Percentiles rank a stretch among this genome's conserved stretches.
Evolutionary conservation across 2,113 vertebrate genomes (phyloP).

Genomic region (Xerus inauris): DNA sequence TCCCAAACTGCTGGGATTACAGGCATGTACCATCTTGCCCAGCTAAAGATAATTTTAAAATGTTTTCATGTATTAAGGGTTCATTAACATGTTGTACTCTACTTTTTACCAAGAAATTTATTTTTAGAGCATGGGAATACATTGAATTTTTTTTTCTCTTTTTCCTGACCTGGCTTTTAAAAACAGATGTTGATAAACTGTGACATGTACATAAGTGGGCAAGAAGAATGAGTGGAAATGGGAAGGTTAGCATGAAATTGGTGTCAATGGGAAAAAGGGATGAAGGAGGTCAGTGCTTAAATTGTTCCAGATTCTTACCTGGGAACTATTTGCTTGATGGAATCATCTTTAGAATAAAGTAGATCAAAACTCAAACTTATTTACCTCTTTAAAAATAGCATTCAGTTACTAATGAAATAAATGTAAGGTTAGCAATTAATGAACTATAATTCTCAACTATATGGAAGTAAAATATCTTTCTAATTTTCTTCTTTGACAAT

Average conservation of each 20-base stretch:
- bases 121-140: background rate
- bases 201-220: background rate
- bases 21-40: no score
- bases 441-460: background rate
- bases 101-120: background rate
- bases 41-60: background rate
- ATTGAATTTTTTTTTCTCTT: background rate
- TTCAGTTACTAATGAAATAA: background rate
- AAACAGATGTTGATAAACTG: background rate
- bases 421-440: background rate
- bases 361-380: conserved; percentile 11
- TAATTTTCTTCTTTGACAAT: background rate
- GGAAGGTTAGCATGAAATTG: background rate
- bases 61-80: background rate
- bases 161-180: background rate
- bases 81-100: background rate
- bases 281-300: background rate
- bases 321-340: background rate
- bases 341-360: conserved; percentile 23
- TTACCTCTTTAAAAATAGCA: background rate
- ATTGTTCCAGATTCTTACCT: conserved; percentile 6
- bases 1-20: no score
- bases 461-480: background rate
- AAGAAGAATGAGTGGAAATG: background rate
- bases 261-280: background rate